Evolutionary conservation across 2,888 invertebrate genomes (phyloP).

Genomic region (Scaeva pyrastri): DNA sequence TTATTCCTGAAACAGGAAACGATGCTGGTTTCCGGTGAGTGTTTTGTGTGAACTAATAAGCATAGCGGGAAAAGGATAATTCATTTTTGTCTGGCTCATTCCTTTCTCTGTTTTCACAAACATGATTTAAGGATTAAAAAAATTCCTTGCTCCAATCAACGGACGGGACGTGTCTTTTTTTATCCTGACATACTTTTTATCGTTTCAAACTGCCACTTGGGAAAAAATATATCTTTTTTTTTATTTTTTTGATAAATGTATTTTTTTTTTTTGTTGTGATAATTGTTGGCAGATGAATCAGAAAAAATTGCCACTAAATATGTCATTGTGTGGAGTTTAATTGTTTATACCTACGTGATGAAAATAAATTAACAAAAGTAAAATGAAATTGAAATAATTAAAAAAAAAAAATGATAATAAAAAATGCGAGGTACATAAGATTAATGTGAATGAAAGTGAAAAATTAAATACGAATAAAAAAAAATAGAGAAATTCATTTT

Average conservation of each 20-base stretch:
- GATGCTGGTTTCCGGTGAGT: conserved; percentile 47
- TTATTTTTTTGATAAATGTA: conserved; percentile 19
- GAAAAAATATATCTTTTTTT: conserved; percentile 5
- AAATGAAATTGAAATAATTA: conserved; percentile 38
- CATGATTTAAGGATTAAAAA: not conserved
- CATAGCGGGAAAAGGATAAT: conserved; percentile 54
- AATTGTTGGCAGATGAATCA: conserved; percentile 57
- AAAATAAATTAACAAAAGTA: conserved; percentile 41
- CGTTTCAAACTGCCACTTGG: conserved; percentile 41
- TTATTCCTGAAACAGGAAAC: conserved; percentile 44
- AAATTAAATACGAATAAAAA: conserved; percentile 12
- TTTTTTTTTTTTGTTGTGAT: conserved; percentile 62
- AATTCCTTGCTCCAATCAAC: not conserved
- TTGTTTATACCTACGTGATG: conserved; percentile 43
- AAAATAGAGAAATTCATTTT: conserved; percentile 22
- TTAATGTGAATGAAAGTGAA: conserved; percentile 47
- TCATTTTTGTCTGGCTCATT: not conserved
- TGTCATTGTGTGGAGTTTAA: conserved; percentile 34
- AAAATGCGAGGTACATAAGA: conserved; percentile 53
- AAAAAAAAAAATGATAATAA: conserved; percentile 9
- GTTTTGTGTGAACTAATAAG: conserved; percentile 53
- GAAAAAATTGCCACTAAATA: conserved; percentile 18
- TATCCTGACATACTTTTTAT: conserved; percentile 47
- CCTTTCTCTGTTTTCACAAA: conserved; percentile 9
- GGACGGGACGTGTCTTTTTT: conserved; percentile 22